These are phyloP conservation scores for Plestiodon gilberti DNA, from an alignment of 2,113 vertebrate species.

Conservation along the genomic window DNA sequence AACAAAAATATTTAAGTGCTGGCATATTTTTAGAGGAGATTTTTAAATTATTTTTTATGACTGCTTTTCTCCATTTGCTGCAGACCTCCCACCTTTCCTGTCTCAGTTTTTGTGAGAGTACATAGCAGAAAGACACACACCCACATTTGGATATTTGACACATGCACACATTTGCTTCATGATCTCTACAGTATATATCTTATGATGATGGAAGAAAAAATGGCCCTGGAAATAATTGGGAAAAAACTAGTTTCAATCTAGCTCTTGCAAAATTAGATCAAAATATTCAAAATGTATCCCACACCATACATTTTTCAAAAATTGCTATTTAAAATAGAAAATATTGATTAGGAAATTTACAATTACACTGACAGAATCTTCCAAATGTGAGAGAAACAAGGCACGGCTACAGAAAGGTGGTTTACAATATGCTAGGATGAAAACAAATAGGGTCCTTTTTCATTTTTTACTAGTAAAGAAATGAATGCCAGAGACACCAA, in stretches of 20 bases:
- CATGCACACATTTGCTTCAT: constrained; percentile 31
- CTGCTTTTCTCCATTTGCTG: constrained; percentile 7
- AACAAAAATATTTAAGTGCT: not conserved
- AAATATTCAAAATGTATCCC: no score
- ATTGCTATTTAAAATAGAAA: no score
- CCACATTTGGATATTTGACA: constrained; percentile 34
- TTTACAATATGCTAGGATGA: no score
- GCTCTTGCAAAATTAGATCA: not conserved
- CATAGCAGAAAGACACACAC: constrained; percentile 18
- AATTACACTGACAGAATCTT: no score
- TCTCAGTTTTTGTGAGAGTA: not conserved
- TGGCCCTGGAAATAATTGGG: not conserved
- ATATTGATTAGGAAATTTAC: not conserved
- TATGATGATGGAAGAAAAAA: not conserved
- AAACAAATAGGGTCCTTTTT: no score
- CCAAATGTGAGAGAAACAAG: no score
- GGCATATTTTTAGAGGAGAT: not conserved
- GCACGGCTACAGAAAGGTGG: no score
- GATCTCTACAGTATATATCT: not conserved
- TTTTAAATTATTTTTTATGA: not conserved
- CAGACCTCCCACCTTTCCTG: constrained; percentile 1
- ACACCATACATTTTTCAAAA: no score
- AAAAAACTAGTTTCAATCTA: not conserved
- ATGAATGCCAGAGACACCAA: no score
- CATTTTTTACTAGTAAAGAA: no score